phyloP scores from a whole-genome alignment of 1,140 invertebrate genomes.

The Drosophila mauritiana region DNA sequence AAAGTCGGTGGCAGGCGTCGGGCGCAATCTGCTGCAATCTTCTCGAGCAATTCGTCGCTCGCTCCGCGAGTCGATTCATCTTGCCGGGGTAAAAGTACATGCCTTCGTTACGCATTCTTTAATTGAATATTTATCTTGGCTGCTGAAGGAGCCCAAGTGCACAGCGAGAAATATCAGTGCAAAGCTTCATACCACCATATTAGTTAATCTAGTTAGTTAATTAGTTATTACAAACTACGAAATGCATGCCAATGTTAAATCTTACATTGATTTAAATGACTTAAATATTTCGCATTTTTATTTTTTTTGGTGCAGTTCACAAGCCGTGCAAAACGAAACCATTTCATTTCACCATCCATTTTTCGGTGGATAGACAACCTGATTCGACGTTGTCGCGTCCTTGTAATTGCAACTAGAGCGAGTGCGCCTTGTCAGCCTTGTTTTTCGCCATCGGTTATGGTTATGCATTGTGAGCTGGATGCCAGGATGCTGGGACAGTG shows the following conservation, averaged over 20 bases:
- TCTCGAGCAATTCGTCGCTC: conserved; percentile 43
- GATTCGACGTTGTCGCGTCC: conserved; percentile 31
- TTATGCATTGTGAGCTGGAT: conserved; percentile 37
- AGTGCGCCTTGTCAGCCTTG: conserved; percentile 26
- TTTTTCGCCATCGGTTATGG: conserved; percentile 40
- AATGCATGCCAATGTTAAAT: neutral
- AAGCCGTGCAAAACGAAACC: neutral
- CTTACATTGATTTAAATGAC: too few species aligned
- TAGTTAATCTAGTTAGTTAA: too few species aligned
- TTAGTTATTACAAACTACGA: too few species aligned
- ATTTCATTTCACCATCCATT: neutral
- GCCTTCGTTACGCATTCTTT: conserved; percentile 52
- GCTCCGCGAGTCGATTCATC: conserved; percentile 57
- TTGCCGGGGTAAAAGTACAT: conserved; percentile 25
- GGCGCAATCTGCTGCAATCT: conserved; percentile 42
- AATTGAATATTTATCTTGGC: conserved; percentile 73
- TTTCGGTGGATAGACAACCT: conserved; percentile 2
- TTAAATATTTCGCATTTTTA: neutral
- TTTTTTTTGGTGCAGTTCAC: neutral
- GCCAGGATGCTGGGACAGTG: neutral
- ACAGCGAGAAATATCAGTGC: neutral
- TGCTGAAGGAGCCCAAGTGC: conserved; percentile 6
- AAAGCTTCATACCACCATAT: too few species aligned
- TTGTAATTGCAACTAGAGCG: conserved; percentile 44
- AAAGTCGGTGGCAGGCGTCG: neutral